These are phyloP conservation scores for Trididemnum nubilum DNA, from an alignment of 23 tunicate genomes.

Conservation along the genomic window DNA sequence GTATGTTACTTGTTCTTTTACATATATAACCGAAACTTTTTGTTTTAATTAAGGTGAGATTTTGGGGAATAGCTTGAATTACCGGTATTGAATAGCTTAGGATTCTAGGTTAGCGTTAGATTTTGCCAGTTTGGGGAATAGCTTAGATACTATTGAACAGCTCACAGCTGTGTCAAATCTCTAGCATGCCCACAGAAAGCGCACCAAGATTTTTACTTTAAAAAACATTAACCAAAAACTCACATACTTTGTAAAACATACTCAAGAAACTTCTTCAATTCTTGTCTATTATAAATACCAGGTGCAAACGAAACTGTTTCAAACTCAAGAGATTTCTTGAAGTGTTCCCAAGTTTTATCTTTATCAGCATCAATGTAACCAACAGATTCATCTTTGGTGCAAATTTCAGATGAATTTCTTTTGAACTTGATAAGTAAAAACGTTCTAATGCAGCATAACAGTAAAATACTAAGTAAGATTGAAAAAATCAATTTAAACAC, in stretches of 20 bases:
- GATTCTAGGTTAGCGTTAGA: no score
- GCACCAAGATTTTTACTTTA: background rate
- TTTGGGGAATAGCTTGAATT: no score
- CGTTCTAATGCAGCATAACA: constrained; percentile 31
- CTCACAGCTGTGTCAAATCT: no score
- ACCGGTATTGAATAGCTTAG: no score
- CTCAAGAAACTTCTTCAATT: constrained; percentile 6
- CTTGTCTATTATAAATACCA: constrained; percentile 15
- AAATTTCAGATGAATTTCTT: constrained; percentile 10
- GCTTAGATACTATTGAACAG: no score
- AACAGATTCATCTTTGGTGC: constrained; percentile 14
- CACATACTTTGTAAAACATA: constrained; percentile 19
- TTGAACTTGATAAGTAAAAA: background rate
- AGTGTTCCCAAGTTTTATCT: constrained; percentile 27
- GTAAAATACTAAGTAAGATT: no score
- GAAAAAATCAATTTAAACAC: no score
- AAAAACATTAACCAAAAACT: background rate
- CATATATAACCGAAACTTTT: no score
- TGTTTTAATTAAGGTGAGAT: no score
- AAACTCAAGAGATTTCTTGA: constrained; percentile 22
- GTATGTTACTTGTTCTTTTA: no score
- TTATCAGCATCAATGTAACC: constrained; percentile 31
- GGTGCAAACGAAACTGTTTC: constrained; percentile 26
- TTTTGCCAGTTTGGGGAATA: no score
- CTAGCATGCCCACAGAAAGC: no score